Evolutionary conservation across 2,113 vertebrate genomes (phyloP), one percentile per base, ranked within the genome.

Genomic region (Colistium nudipinnis): DNA sequence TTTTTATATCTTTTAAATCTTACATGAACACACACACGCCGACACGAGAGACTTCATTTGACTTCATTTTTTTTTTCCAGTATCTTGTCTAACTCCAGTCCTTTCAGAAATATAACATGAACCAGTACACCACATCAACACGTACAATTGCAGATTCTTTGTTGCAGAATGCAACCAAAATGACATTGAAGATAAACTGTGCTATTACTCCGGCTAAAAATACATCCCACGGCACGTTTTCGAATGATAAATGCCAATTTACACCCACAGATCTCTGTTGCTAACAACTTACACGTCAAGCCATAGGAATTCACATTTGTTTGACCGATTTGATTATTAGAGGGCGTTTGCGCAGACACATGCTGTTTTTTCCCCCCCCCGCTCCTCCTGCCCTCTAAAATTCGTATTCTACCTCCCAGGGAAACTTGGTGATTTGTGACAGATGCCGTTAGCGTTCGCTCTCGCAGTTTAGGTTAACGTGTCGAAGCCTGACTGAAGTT

Each of bases 401-500:
- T 20, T 48, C 20, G 43, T 63, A 30, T 66, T 52, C 69, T 43
- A 41, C 79, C 57, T 59, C 17, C 16, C 6, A 6, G 36, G 62
- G 62, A 52, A 75, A 56, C 61, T 31, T 54, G 25, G 62, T 68
- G 83, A 87, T 88, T 71, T 83, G 80, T 76, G 86, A 80, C 84
- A 85, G 81, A 81, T 68, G 70, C 81, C 60, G 70, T 76, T 74
- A 82, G 77, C 59, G 31, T 78, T 73, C 59, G 70, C 57, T 44
- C 38, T 25, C 35, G 56, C 24, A 9, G 25, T 66, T 65, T 31
- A 16, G 59, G 57, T 81, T 80, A 68, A 77, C 74, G 68, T 71
- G 81, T 83, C 44, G 17, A 68, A 71, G 62, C 33, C 69, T 86
- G 87, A 88, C 80, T 84, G 85, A 90, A 89, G 84, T 86, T 87